phyloP scores from a whole-genome alignment of 2,888 invertebrate genomes.

The Erebia palarica region DNA sequence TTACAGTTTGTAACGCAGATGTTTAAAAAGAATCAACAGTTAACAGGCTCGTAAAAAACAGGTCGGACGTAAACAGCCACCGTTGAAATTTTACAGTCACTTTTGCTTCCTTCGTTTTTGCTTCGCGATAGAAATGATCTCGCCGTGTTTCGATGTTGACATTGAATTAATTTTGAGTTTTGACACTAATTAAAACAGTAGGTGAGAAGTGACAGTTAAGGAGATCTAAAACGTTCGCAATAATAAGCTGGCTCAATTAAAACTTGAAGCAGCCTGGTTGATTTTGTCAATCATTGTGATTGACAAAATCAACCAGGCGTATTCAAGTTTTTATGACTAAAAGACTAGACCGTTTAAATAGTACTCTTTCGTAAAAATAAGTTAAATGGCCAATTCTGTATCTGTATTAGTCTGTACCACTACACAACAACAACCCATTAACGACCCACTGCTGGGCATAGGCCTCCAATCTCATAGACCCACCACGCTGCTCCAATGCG shows the following conservation, averaged over 20 bases:
- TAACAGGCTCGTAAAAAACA: constrained; percentile 77
- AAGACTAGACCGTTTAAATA: no score
- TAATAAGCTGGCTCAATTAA: no score
- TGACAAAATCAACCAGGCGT: no score
- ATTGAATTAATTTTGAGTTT: not conserved
- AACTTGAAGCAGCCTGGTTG: not conserved
- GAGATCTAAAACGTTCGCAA: no score
- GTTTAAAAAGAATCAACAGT: constrained; percentile 81
- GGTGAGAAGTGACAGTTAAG: not conserved
- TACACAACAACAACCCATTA: no score
- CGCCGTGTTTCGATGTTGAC: constrained; percentile 28
- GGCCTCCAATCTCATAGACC: no score
- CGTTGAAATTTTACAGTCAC: constrained; percentile 77
- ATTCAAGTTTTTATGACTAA: no score
- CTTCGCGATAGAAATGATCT: constrained; percentile 39
- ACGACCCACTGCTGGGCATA: no score
- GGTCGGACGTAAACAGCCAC: constrained; percentile 72
- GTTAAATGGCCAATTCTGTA: no score
- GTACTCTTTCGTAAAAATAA: no score
- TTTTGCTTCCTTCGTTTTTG: constrained; percentile 57
- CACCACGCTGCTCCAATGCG: no score
- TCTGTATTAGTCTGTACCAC: no score
- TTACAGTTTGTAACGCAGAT: constrained; percentile 73
- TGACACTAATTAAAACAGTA: not conserved
- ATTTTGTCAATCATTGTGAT: not conserved